Evolutionary conservation across 2,888 invertebrate species (phyloP).

Genomic region (Eurois occulta): DNA sequence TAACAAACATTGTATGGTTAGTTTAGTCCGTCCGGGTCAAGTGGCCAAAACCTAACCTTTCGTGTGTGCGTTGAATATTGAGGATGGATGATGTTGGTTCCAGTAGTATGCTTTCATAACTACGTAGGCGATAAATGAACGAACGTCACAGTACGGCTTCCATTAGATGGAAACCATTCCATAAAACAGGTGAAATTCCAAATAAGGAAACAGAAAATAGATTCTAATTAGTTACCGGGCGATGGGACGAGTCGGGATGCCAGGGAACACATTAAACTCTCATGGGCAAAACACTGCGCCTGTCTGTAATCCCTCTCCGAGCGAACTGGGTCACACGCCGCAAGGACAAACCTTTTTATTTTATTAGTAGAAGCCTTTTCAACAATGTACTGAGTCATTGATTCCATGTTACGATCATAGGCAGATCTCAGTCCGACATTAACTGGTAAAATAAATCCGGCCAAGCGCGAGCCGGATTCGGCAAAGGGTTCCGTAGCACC

Average conservation of each 20-base stretch:
- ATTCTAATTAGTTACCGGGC: conserved; percentile 79
- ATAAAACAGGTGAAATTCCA: conserved; percentile 55
- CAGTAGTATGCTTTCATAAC: background rate
- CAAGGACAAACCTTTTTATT: conserved; percentile 74
- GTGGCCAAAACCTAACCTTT: conserved; percentile 24
- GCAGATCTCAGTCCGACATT: conserved; percentile 4
- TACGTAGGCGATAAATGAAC: background rate
- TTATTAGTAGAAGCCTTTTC: conserved; percentile 64
- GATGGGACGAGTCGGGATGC: conserved; percentile 70
- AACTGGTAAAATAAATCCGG: background rate
- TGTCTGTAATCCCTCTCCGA: conserved; percentile 70
- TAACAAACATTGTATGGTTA: conserved; percentile 47
- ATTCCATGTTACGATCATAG: conserved; percentile 30
- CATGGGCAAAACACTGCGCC: conserved; percentile 76
- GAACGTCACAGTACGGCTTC: conserved; percentile 10
- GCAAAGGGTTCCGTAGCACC: background rate
- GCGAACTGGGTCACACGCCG: conserved; percentile 73
- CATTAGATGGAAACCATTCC: conserved; percentile 33
- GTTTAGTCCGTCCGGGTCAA: conserved; percentile 37
- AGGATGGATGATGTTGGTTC: conserved; percentile 1
- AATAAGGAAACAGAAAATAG: conserved; percentile 72
- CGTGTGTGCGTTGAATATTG: conserved; percentile 15
- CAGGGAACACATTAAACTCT: conserved; percentile 79
- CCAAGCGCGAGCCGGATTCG: background rate
- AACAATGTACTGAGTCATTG: conserved; percentile 39